These are phyloP conservation scores for Tetragonula clypearis DNA, from an alignment of 1,140 invertebrate genomes.

Conservation along the genomic window DNA sequence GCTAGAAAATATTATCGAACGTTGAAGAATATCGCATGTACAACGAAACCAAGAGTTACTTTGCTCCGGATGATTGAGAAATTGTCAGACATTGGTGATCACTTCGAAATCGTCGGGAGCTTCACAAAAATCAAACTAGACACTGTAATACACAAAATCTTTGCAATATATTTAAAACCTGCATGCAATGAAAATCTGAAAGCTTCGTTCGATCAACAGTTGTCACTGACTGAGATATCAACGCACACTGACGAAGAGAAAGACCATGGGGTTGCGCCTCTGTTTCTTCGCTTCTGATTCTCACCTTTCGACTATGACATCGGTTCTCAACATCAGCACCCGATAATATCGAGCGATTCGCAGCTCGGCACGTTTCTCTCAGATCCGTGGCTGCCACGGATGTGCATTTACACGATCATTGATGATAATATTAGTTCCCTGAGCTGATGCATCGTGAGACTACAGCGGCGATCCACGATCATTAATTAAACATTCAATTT, in stretches of 20 bases:
- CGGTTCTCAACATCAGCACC: constrained; percentile 47
- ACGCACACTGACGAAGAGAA: neutral
- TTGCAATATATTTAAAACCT: too few species aligned
- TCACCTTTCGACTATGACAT: constrained; percentile 45
- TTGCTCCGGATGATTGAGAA: neutral
- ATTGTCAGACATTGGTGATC: neutral
- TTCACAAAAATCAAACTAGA: too few species aligned
- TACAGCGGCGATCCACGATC: constrained; percentile 29
- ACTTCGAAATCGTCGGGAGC: too few species aligned
- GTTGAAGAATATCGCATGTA: too few species aligned
- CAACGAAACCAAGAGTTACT: neutral
- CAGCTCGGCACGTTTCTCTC: neutral
- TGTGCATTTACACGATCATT: constrained; percentile 38
- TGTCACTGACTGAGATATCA: neutral
- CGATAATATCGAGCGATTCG: constrained; percentile 55
- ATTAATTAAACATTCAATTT: constrained; percentile 61
- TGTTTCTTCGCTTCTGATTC: constrained; percentile 46
- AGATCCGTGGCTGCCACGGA: neutral
- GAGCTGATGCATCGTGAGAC: constrained; percentile 30
- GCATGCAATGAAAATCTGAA: too few species aligned
- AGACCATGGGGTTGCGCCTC: constrained; percentile 27
- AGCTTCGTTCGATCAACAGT: too few species aligned
- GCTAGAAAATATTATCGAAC: neutral
- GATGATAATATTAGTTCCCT: constrained; percentile 58
- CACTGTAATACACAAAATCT: too few species aligned